Evolutionary conservation across 1,140 invertebrate species (phyloP).

Genomic region (Drosophila nebulosa): DNA sequence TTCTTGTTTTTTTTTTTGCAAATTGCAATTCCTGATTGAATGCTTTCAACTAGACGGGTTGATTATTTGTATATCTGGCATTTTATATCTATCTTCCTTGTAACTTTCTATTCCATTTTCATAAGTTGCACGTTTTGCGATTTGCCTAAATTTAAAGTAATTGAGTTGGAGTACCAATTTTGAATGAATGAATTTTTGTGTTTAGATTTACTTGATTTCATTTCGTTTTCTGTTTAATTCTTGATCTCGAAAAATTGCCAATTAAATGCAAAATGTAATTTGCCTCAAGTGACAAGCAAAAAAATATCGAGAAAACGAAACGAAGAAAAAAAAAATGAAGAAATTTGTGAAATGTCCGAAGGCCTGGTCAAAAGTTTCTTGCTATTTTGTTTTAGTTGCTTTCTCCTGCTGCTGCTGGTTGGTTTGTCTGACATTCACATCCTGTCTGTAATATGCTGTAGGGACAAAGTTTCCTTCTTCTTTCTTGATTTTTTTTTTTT

Average conservation of each 20-base stretch:
- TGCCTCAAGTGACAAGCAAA: slow-evolving; percentile 35
- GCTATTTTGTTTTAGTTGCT: slow-evolving; percentile 37
- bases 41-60: too few relatives aligned
- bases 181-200: not conserved
- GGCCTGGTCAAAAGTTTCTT: slow-evolving; percentile 42
- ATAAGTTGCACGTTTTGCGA: too few relatives aligned
- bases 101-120: too few relatives aligned
- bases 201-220: not conserved
- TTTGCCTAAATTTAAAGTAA: too few relatives aligned
- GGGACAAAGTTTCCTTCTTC: slow-evolving; percentile 8
- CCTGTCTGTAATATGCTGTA: slow-evolving; percentile 22
- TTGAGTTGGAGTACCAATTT: too few relatives aligned
- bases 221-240: not conserved
- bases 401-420: slow-evolving; percentile 2
- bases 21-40: too few relatives aligned
- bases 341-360: slow-evolving; percentile 21
- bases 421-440: slow-evolving; percentile 47
- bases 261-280: slow-evolving; percentile 54
- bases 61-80: too few relatives aligned
- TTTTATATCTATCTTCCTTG: too few relatives aligned
- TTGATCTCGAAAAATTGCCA: slow-evolving; percentile 40
- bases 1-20: too few relatives aligned
- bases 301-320: slow-evolving; percentile 14
- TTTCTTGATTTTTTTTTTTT: slow-evolving; percentile 20
- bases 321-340: not conserved